Evolutionary conservation across 2,888 invertebrate genomes (phyloP), one percentile per base, ranked within the genome.

Genomic region (Watsonalla binaria): DNA sequence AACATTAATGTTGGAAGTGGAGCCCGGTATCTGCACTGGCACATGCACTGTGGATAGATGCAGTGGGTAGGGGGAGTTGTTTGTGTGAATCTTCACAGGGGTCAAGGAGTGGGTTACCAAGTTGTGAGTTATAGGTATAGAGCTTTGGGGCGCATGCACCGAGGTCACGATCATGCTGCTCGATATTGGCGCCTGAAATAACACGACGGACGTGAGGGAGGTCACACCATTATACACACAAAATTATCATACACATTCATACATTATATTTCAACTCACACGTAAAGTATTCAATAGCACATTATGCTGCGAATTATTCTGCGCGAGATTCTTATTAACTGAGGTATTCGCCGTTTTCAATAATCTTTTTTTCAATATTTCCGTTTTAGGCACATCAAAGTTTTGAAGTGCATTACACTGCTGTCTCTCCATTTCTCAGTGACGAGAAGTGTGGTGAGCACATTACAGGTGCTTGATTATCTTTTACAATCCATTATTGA

Each of bases 151-250:
- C 68, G 82, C 82, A 71, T 86, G 89, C 78, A 90, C 79, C 62
- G 90, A 88, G 60, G 90, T 85, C 72, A 90, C 86, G 73, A 90
- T 86, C 90, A 90, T 90, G 72, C 89, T 88, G 88, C 84, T 88
- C 70, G 90, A 78, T 73, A 84, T 86, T 74, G 90, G 89, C 75
- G 88, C 82, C 90, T 90, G 85, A 70, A 90, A 90, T 54, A 61
- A 70, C 60, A 75, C 70, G 75, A 76, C 76, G 71, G 69, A 72
- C 70, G 76, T 80, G 73, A 82, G 70, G 75, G 62, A 70, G 65
- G 72, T 73, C 77, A 72, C 75, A 66, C 60, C 56, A 68, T 51
- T 54, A 54, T 50, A 57, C 50, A 61, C 39, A 51, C 42, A 11
- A 60, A 60, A 66, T 51, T 51, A 45, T 42, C 42, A 39, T 52